Base-by-base conservation (phyloP, 2,888 invertebrate genomes). In the Drosophila koepferae region DNA sequence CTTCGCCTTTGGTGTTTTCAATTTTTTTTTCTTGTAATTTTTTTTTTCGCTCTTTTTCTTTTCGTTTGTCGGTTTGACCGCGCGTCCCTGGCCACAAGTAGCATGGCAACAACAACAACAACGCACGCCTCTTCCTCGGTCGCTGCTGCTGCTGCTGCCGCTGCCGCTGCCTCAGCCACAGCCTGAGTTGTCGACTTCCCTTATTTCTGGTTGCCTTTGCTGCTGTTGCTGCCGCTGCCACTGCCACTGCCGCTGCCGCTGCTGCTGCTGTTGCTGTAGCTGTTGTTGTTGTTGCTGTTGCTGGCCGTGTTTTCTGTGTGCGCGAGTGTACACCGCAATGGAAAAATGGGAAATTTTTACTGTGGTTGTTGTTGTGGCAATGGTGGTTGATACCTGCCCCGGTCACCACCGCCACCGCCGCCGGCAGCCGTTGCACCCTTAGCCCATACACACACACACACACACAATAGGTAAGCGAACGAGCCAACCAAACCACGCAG, bases 281-380 rank as follows among this genome's bases (percentile, higher is more conserved):
- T 43, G 60, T 23, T 61, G 69, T 9, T 64, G 38, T 20, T 69
- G 48, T 58, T 62, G 72, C 23, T 71, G 61, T 41, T 68, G 64
- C 58, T 74, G 72, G 62, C 60, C 69, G 68, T 69, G 70, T 72
- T 59, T 64, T 74, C 67, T 80, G 82, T 78, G 75, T 80, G 84
- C 82, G 82, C 82, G 80, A 74, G 77, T 81, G 79, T 84, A 81
- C 80, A 89, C 92, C 92, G 84, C 91, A 91, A 90, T 91, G 90
- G 91, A 92, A 92, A 92, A 92, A 92, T 92, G 92, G 92, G 91
- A 92, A 92, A 92, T 92, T 92, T 92, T 92, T 92, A 82, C 91
- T 92, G 91, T 91, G 92, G 92, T 92, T 92, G 92, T 92, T 91
- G 91, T 90, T 91, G 91, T 77, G 91, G 91, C 91, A 92, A 90